Evolutionary conservation across 2,888 invertebrate genomes (phyloP), one percentile per base, ranked within the genome.

Genomic region (Tubulanus polymorphus): DNA sequence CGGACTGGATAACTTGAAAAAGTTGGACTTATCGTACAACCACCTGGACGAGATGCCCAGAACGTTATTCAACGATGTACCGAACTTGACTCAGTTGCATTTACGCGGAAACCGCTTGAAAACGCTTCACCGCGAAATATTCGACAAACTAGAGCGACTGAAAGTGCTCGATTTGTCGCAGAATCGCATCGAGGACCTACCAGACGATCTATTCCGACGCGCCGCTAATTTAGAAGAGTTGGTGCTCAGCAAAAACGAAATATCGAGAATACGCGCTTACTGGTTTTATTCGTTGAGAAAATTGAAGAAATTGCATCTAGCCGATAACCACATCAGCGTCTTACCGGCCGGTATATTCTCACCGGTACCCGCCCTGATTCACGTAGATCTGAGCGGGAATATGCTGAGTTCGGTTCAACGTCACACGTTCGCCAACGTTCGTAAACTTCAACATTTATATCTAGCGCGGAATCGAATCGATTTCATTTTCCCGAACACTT

Each of bases 161-260:
- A 18, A 23, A 8, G 41, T 41, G 6, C 41, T 41, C 23, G 41
- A 41, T 23, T 23, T 41, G 6, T 41, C 41, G 6, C 41, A 41
- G 5, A 41, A 41, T 41, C 3, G 20, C 5, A 20, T 41, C 20
- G 3, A 23, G 6, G 41, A 41, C 23, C 15, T 41, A 3, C 6
- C 18, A 41, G 20, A 15, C 20, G 41, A 15, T 15, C 5, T 41
- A 3, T 41, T 41, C 41, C 41, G 6, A 18, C 30, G 15, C 32
- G 29, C 50, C 10, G 3, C 51, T 2, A 59, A 61, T 30, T 53
- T 65, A 1, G 47, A 64, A 48, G 63, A 63, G 37, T 45, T 68
- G 2, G 37, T 63, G 3, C 59, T 68, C 10, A 64, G 63, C 23
- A 66, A 65, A 29, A 68, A 68, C 37, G 52, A 63, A 20, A 52